Percentiles rank a stretch among this genome's conserved stretches.
Evolutionary conservation across 2,113 vertebrate species (phyloP).

Genomic region (Lamprotornis superbus): DNA sequence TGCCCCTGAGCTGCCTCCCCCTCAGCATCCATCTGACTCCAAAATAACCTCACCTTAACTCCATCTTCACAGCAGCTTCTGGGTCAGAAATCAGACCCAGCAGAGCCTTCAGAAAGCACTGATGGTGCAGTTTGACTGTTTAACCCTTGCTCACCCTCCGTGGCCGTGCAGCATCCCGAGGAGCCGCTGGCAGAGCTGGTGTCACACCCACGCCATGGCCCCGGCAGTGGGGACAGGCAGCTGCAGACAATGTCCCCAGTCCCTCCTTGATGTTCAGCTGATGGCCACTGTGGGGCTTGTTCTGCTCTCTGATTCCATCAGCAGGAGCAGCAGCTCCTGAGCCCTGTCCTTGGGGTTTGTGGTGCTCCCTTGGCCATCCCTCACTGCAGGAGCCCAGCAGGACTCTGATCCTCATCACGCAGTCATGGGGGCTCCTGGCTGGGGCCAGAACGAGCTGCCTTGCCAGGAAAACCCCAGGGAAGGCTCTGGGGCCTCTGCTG

Average conservation of each 20-base stretch:
- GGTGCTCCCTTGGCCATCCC: background rate
- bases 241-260: background rate
- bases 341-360: background rate
- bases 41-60: background rate
- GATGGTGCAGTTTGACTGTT: background rate
- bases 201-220: background rate
- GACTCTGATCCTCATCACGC: background rate
- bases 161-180: accelerated
- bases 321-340: background rate
- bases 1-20: background rate
- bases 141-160: accelerated
- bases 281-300: background rate
- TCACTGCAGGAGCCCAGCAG: accelerated
- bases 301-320: background rate
- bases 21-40: background rate
- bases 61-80: background rate
- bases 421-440: accelerated
- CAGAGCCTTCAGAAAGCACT: background rate
- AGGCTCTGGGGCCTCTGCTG: background rate
- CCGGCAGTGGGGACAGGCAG: background rate
- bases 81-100: background rate
- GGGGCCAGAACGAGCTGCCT: background rate
- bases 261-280: background rate
- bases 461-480: background rate
- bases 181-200: background rate